Conservation (phyloP, 2,797 vertebrate genomes). For the Phrynocephalus forsythii region DNA sequence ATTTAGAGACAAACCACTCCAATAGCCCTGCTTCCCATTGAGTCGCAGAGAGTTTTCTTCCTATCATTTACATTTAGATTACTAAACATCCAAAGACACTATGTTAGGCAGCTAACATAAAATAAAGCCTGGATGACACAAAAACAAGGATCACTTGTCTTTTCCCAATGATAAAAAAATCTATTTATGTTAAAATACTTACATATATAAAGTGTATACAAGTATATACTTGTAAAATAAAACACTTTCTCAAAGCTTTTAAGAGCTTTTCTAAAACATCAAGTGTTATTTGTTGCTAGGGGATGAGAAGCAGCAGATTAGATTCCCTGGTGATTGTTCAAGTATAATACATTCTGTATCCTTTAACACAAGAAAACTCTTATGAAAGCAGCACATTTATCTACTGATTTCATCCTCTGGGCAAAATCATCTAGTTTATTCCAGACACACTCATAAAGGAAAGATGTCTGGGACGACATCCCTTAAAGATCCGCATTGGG, state of each 20-base stretch:
- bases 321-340: not conserved
- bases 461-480: too few relatives aligned
- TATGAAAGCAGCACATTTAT: conserved; percentile 10
- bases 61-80: not conserved
- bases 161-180: not conserved
- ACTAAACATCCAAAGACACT: not conserved
- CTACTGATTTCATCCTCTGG: not conserved
- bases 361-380: not conserved
- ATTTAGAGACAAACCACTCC: not conserved
- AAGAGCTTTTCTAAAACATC: conserved; percentile 17
- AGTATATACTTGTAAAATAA: conserved; percentile 7
- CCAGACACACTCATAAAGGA: not conserved
- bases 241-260: not conserved
- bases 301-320: not conserved
- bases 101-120: not conserved
- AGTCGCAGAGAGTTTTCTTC: not conserved
- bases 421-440: not conserved
- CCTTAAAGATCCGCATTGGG: too few relatives aligned
- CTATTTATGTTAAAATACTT: not conserved
- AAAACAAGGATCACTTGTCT: not conserved
- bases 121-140: not conserved
- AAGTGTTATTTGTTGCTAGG: not conserved
- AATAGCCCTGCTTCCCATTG: conserved; percentile 9
- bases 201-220: not conserved
- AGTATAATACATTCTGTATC: not conserved